A percentile compares a stretch with the other conserved stretches of the same genome.
Conservation (phyloP, 2,888 invertebrate genomes). For the Sylvicola fuscatus region DNA sequence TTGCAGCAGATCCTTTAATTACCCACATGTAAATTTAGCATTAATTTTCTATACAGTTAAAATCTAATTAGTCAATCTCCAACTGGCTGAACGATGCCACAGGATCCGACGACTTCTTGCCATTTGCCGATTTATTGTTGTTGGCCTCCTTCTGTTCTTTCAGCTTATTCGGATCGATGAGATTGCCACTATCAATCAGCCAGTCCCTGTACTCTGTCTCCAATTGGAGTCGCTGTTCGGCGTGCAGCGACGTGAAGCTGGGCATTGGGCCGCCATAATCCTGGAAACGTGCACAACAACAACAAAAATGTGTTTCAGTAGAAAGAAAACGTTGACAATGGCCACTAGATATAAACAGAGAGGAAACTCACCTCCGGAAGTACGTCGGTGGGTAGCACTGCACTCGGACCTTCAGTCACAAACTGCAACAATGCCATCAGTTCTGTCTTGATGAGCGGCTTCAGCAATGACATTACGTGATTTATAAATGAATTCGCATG, state of each 20-base stretch:
- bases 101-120: constrained; percentile 9
- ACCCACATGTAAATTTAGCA: too few species aligned
- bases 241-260: constrained; percentile 31
- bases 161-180: constrained; percentile 21
- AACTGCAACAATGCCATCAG: constrained; percentile 37
- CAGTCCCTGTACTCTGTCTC: constrained; percentile 37
- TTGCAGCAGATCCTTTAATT: too few species aligned
- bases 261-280: constrained; percentile 41
- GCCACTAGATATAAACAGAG: background rate
- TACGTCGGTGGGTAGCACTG: constrained; percentile 10
- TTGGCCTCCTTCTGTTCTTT: constrained; percentile 27
- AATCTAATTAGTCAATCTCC: constrained; percentile 4
- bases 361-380: constrained; percentile 9
- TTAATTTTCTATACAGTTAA: background rate
- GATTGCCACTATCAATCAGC: constrained; percentile 36
- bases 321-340: background rate
- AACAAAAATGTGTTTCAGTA: too few species aligned
- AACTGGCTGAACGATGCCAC: constrained; percentile 2
- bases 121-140: constrained; percentile 22
- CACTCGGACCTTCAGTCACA: constrained; percentile 28
- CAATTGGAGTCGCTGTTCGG: constrained; percentile 32
- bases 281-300: constrained; percentile 11
- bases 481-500: constrained; percentile 46
- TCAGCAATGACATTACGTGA: constrained; percentile 42
- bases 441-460: constrained; percentile 41